phyloP scores from a whole-genome alignment of 1,140 invertebrate species.

The Aleiodes sp. region DNA sequence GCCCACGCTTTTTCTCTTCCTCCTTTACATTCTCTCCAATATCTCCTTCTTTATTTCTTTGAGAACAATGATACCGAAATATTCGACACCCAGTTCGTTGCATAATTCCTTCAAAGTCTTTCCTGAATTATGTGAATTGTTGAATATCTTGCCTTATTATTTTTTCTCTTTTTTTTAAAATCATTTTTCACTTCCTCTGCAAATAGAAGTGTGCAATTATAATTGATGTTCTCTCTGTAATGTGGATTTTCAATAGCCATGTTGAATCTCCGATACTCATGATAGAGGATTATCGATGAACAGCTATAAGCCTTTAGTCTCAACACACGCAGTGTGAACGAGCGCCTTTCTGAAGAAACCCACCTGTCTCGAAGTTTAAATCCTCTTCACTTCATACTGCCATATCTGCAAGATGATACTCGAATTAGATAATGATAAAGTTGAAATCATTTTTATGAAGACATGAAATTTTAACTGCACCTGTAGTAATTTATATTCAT shows the following conservation, averaged over 20 bases:
- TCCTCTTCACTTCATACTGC: too few relatives aligned
- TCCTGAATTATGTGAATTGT: too few relatives aligned
- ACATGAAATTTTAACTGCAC: slow-evolving; percentile 26
- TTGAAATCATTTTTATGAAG: slow-evolving; percentile 19
- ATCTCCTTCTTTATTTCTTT: slow-evolving; percentile 39
- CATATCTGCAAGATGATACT: not conserved
- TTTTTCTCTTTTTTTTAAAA: too few relatives aligned
- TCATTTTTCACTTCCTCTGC: too few relatives aligned
- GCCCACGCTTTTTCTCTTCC: slow-evolving; percentile 10
- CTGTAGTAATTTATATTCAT: slow-evolving; percentile 15
- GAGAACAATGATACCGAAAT: slow-evolving; percentile 59
- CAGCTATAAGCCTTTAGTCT: too few relatives aligned
- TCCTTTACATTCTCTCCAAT: slow-evolving; percentile 34
- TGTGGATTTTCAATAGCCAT: too few relatives aligned
- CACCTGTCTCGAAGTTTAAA: not conserved
- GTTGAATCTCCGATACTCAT: too few relatives aligned
- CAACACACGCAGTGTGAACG: too few relatives aligned
- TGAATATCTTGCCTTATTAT: too few relatives aligned
- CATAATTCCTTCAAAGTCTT: slow-evolving; percentile 45
- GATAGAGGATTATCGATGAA: too few relatives aligned
- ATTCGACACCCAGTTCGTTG: slow-evolving; percentile 52
- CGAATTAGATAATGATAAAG: not conserved
- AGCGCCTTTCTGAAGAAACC: not conserved
- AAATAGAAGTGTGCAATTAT: too few relatives aligned
- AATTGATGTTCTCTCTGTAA: too few relatives aligned